A percentile compares a stretch with the other conserved stretches of the same genome.
Conservation (phyloP, 1,140 invertebrate species). For the Danaus plexippus region DNA sequence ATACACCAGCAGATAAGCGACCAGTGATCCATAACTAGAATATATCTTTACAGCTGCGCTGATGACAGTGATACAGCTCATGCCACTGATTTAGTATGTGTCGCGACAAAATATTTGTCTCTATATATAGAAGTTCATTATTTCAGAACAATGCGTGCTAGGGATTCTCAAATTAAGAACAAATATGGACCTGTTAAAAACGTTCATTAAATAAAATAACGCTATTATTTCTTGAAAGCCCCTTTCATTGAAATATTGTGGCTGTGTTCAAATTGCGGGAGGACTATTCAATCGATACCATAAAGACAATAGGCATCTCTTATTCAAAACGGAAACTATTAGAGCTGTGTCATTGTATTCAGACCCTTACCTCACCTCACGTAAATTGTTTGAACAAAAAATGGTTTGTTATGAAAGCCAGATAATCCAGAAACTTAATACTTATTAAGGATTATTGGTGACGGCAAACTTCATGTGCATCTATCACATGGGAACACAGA, state of each 20-base stretch:
- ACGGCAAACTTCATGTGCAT: slow-evolving; percentile 32
- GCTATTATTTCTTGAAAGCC: too few species aligned
- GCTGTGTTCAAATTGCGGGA: slow-evolving; percentile 21
- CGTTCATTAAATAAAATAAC: too few species aligned
- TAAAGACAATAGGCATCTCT: slow-evolving; percentile 63
- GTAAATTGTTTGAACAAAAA: slow-evolving; percentile 65
- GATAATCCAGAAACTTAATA: slow-evolving; percentile 24
- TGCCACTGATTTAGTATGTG: slow-evolving; percentile 41
- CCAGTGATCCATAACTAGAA: slow-evolving; percentile 39
- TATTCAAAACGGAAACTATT: slow-evolving; percentile 70
- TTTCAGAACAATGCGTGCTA: slow-evolving; percentile 38
- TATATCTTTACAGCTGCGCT: slow-evolving; percentile 31
- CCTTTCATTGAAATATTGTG: too few species aligned
- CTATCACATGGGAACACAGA: slow-evolving; percentile 32
- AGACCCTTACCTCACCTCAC: slow-evolving; percentile 47
- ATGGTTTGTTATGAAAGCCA: slow-evolving; percentile 58
- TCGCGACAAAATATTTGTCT: slow-evolving; percentile 49
- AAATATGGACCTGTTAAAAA: slow-evolving; percentile 7
- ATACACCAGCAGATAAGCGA: slow-evolving; percentile 57
- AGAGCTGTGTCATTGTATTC: slow-evolving; percentile 62
- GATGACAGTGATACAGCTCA: slow-evolving; percentile 38
- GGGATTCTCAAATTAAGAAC: slow-evolving; percentile 32
- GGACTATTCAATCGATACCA: slow-evolving; percentile 61
- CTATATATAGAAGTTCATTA: slow-evolving; percentile 57
- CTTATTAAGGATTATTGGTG: slow-evolving; percentile 45